Percentiles rank a stretch among this genome's conserved stretches.
Evolutionary conservation across 1,140 invertebrate species (phyloP).

Genomic region (Drosophila trapezifrons): DNA sequence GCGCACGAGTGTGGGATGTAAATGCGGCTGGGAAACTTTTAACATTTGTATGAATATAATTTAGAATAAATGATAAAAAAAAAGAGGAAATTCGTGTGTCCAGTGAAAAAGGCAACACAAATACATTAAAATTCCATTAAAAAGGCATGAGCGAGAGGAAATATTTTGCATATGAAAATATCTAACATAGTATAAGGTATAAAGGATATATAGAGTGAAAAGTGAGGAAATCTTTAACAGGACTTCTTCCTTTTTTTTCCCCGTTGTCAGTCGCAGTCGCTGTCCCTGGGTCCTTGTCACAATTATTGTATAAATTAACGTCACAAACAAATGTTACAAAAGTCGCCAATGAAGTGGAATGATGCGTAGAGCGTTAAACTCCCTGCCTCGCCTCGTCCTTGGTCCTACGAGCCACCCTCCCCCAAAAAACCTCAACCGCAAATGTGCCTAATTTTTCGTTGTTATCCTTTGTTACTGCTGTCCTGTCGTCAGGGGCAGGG

Average conservation of each 20-base stretch:
- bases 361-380: constrained; percentile 60
- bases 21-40: constrained; percentile 70
- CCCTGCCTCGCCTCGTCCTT: constrained; percentile 8
- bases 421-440: constrained; percentile 53
- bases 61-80: constrained; percentile 66
- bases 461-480: constrained; percentile 73
- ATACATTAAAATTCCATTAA: constrained; percentile 82
- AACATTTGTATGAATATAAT: constrained; percentile 83
- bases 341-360: constrained; percentile 84
- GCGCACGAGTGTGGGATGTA: constrained; percentile 61
- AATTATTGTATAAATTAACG: constrained; percentile 84
- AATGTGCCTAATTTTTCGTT: constrained; percentile 82
- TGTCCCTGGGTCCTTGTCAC: constrained; percentile 63
- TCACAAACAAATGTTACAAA: constrained; percentile 84
- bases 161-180: constrained; percentile 24
- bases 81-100: constrained; percentile 6
- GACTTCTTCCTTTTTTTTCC: constrained; percentile 2
- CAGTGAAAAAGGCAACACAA: constrained; percentile 48
- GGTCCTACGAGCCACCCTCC: constrained; percentile 3
- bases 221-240: constrained; percentile 7
- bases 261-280: constrained; percentile 53
- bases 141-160: constrained; percentile 45
- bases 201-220: neutral
- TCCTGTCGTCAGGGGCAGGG: constrained; percentile 25
- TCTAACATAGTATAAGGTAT: no score